Evolutionary conservation across 2,888 invertebrate species (phyloP).

Genomic region (Tinea pellionella): DNA sequence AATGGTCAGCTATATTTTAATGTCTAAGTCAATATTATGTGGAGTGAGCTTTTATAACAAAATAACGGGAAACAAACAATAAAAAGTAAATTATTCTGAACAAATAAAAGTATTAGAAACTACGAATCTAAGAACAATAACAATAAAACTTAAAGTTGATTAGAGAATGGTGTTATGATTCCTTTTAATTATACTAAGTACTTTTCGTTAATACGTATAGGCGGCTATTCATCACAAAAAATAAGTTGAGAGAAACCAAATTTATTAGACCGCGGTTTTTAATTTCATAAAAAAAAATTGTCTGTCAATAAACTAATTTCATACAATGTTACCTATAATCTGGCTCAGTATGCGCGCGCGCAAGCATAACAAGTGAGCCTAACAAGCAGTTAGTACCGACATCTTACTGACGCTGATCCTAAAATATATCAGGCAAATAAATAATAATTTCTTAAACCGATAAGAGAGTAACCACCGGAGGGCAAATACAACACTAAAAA

Average conservation of each 20-base stretch:
- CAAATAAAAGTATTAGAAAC: no score
- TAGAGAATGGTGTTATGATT: no score
- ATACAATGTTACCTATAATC: constrained; percentile 30
- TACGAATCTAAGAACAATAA: no score
- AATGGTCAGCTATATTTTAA: constrained; percentile 60
- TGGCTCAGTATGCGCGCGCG: constrained; percentile 41
- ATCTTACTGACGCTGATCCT: constrained; percentile 49
- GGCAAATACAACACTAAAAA: constrained; percentile 7
- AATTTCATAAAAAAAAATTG: no score
- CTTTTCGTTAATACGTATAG: no score
- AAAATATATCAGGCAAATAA: constrained; percentile 48
- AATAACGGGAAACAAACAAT: no score
- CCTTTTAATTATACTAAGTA: no score
- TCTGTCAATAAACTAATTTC: constrained; percentile 21
- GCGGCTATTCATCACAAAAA: no score
- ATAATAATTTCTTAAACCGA: constrained; percentile 42
- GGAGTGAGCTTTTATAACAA: not conserved
- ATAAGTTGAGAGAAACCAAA: no score
- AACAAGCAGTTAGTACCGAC: constrained; percentile 55
- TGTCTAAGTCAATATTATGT: constrained; percentile 29
- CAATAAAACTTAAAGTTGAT: no score
- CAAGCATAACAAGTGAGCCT: constrained; percentile 55
- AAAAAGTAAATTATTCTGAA: no score
- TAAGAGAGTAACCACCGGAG: constrained; percentile 7
- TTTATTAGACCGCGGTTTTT: no score